Percentiles rank a stretch among this genome's conserved stretches.
These are phyloP conservation scores for Sericinus montela DNA, from an alignment of 2,888 invertebrate genomes.

Conservation along the genomic window DNA sequence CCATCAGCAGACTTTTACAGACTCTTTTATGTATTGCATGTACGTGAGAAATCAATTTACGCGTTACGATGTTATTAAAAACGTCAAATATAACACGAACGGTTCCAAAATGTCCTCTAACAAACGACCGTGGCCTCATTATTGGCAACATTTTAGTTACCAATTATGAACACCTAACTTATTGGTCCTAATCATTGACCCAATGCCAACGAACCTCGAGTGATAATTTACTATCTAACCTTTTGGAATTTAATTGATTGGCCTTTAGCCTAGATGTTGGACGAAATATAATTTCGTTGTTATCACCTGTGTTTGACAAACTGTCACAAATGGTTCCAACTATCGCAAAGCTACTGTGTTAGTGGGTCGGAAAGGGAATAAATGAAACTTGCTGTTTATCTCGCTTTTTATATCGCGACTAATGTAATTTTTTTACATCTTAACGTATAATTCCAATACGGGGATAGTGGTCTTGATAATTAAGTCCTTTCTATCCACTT, in stretches of 20 bases:
- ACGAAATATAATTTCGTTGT: not conserved
- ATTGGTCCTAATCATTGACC: not conserved
- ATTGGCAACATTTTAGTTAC: conserved; percentile 1
- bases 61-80: too few relatives aligned
- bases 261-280: not conserved
- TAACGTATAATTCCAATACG: too few relatives aligned
- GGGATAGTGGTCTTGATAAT: too few relatives aligned
- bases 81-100: not conserved
- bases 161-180: not conserved
- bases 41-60: too few relatives aligned
- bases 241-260: not conserved
- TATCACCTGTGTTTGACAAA: conserved; percentile 10
- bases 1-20: too few relatives aligned
- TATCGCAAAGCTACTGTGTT: conserved; percentile 11
- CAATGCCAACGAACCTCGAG: conserved; percentile 1
- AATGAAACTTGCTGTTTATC: too few relatives aligned
- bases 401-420: too few relatives aligned
- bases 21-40: too few relatives aligned
- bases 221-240: not conserved
- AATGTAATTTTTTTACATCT: too few relatives aligned
- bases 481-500: too few relatives aligned
- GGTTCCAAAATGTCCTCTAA: conserved; percentile 2
- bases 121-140: not conserved
- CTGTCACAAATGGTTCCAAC: not conserved
- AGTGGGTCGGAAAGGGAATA: not conserved